Evolutionary conservation across 2,113 vertebrate species (phyloP), one percentile per base, ranked within the genome.

Genomic region (Ellobius talpinus): DNA sequence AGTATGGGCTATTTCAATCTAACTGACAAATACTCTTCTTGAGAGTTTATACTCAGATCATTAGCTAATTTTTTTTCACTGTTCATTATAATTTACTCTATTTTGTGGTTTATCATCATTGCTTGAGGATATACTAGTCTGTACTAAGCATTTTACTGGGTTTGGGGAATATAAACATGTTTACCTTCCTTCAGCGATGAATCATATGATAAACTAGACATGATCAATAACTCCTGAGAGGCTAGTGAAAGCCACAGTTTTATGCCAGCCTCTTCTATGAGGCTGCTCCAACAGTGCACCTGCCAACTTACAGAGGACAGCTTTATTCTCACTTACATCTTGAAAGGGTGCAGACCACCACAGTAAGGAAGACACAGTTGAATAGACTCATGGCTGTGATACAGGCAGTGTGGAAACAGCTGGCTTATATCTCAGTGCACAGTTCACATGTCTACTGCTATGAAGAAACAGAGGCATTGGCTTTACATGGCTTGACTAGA

Each of bases 1-100:
- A 99, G 99, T 98, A 90, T 26, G 19, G 21, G 12, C 81, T 86
- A 74, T 81, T 87, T 73, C 33, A 85, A 0, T 73, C 87, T 88
- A 81, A 87, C 31, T 74, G 91, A 77, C n/a, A 93, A 36, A 0
- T 92, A 8, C 72, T 73, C 76, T 84, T 31, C 42, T 91, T 92
- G 11, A 96, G 72, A 95, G 50, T 92, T 87, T 88, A 3, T 96
- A 90, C 19, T 76, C 16, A 50, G 26, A 63, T 95, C n/a, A 91
- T 12, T 93, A 78, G 42, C 23, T 58, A 6, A 31, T 5, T 81
- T 77, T 47, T 90, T 94, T 94, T 95, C 78, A 86, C 47, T 93
- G 16, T 94, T 36, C 24, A 36, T 96, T 86, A 17, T 91, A 91
- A 87, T 74, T 93, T 61, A 42, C 90, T 13, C 50, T 21, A n/a